Evolutionary conservation across 2,888 invertebrate genomes (phyloP).

Genomic region (Phalera bucephala): DNA sequence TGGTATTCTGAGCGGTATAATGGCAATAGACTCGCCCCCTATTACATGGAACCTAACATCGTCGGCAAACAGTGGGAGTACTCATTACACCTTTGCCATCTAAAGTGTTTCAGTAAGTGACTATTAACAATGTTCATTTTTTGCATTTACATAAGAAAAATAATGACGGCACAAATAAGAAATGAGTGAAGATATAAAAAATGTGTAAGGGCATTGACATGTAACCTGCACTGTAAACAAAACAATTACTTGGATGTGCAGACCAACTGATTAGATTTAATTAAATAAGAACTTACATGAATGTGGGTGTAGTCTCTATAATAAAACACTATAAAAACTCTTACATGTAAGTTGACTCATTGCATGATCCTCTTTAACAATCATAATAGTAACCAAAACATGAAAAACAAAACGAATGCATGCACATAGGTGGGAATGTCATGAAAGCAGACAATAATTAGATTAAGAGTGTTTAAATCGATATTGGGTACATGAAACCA

Average conservation of each 20-base stretch:
- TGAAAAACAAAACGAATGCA: too few relatives aligned
- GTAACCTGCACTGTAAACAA: constrained; percentile 36
- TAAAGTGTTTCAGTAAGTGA: too few relatives aligned
- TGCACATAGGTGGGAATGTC: constrained; percentile 4
- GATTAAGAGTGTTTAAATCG: constrained; percentile 36
- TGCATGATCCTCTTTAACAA: not conserved
- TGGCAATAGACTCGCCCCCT: too few relatives aligned
- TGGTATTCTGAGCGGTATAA: too few relatives aligned
- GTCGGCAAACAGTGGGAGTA: too few relatives aligned
- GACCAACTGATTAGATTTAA: constrained; percentile 26
- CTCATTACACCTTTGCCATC: too few relatives aligned
- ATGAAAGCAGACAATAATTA: constrained; percentile 31
- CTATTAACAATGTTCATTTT: too few relatives aligned
- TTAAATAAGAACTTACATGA: constrained; percentile 30
- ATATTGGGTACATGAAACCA: constrained; percentile 33
- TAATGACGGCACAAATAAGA: too few relatives aligned
- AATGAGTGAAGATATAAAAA: too few relatives aligned
- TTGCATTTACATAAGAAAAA: too few relatives aligned
- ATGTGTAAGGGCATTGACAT: constrained; percentile 44
- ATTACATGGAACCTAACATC: too few relatives aligned
- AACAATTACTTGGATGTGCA: constrained; percentile 32
- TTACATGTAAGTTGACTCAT: not conserved
- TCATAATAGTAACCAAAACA: constrained; percentile 10
- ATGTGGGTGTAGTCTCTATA: constrained; percentile 7
- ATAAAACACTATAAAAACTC: not conserved